A percentile compares a stretch with the other conserved stretches of the same genome.
Conservation (phyloP, 2,888 invertebrate genomes). For the Antheraea yamamai region DNA sequence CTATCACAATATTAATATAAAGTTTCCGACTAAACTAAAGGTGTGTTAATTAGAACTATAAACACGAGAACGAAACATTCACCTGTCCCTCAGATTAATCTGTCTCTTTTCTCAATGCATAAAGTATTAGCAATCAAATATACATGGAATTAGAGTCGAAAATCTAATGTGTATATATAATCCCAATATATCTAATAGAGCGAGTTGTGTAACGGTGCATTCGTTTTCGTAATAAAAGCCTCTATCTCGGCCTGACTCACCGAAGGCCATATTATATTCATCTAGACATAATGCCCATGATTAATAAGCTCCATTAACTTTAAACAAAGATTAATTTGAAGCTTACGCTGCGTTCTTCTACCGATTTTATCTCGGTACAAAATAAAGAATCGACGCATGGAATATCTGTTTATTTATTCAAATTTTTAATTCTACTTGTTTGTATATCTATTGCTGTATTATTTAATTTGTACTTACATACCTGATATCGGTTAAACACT, state of each 20-base stretch:
- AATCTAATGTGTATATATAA: constrained; percentile 32
- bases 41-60: constrained; percentile 63
- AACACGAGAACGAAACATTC: constrained; percentile 59
- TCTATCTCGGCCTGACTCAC: constrained; percentile 65
- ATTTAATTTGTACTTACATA: neutral
- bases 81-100: constrained; percentile 58
- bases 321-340: constrained; percentile 76
- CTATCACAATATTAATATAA: constrained; percentile 47
- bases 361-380: constrained; percentile 46
- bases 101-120: constrained; percentile 20
- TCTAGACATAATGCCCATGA: constrained; percentile 72
- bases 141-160: constrained; percentile 31
- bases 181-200: constrained; percentile 42
- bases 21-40: constrained; percentile 38
- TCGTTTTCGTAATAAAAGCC: constrained; percentile 70
- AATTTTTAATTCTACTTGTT: constrained; percentile 11
- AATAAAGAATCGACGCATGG: constrained; percentile 34
- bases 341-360: constrained; percentile 37
- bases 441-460: neutral
- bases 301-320: constrained; percentile 76
- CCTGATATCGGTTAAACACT: neutral
- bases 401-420: constrained; percentile 19
- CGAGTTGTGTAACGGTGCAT: constrained; percentile 67
- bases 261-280: constrained; percentile 72
- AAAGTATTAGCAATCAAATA: constrained; percentile 29